Percentiles rank a stretch among this genome's conserved stretches.
phyloP scores from a whole-genome alignment of 2,888 invertebrate species.

The Macrophya alboannulata region DNA sequence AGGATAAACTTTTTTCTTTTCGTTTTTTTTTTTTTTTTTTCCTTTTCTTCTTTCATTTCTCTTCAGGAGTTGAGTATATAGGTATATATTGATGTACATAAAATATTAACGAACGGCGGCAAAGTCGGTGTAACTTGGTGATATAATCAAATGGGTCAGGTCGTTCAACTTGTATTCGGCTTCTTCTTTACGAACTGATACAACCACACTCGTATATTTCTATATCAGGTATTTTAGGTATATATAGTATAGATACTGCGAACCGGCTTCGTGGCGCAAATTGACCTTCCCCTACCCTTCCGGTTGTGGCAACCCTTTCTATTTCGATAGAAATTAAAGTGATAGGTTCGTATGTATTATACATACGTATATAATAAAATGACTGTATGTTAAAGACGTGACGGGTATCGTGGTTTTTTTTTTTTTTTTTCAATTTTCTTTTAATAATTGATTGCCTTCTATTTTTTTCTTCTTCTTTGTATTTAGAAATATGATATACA shows the following conservation, averaged over 20 bases:
- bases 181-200: conserved; percentile 15
- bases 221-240: not conserved
- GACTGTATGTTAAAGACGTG: not conserved
- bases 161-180: conserved; percentile 29
- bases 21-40: too few relatives aligned
- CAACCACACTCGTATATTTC: not conserved
- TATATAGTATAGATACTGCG: not conserved
- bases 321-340: conserved; percentile 22
- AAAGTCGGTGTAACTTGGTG: not conserved
- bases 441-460: not conserved
- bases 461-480: not conserved
- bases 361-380: not conserved
- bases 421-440: too few relatives aligned
- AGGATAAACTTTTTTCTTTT: not conserved
- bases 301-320: conserved; percentile 9
- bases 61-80: not conserved
- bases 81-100: not conserved
- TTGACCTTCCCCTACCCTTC: conserved; percentile 26
- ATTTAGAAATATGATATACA: not conserved
- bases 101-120: not conserved
- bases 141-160: conserved; percentile 39
- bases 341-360: not conserved
- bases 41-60: not conserved
- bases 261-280: conserved; percentile 30
- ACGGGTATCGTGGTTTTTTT: not conserved